Evolutionary conservation across 2,797 vertebrate species (phyloP).

Genomic region (Darevskia mixta): DNA sequence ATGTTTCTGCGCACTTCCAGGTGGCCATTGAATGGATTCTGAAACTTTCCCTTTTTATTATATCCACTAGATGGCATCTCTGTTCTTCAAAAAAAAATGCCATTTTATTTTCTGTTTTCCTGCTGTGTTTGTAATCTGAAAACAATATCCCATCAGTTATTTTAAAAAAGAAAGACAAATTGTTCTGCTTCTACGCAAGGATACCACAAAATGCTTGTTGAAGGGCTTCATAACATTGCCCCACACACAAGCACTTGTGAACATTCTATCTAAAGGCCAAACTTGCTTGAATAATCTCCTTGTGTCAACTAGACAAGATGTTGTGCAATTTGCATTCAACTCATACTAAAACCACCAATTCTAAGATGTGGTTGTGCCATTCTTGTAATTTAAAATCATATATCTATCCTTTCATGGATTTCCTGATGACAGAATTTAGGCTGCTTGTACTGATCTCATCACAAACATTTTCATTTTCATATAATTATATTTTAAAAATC

Average conservation of each 20-base stretch:
- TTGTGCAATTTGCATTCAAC: neutral
- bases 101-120: neutral
- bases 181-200: neutral
- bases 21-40: neutral
- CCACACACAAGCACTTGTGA: neutral
- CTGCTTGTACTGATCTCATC: rapidly evolving
- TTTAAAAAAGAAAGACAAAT: neutral
- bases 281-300: neutral
- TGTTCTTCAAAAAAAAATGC: conserved; percentile 16
- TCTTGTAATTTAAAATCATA: conserved; percentile 5
- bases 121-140: rapidly evolving
- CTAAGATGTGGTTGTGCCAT: neutral
- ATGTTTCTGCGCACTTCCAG: neutral
- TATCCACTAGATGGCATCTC: conserved; percentile 75
- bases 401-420: neutral
- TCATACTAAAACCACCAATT: neutral
- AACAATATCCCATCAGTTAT: rapidly evolving
- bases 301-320: neutral
- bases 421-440: neutral
- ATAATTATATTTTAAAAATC: too few relatives aligned
- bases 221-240: rapidly evolving
- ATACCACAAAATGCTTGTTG: neutral
- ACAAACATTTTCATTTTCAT: neutral
- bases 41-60: neutral
- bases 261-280: neutral